A percentile compares a stretch with the other conserved stretches of the same genome.
These are phyloP conservation scores for Columba guinea DNA, from an alignment of 2,797 vertebrate species.

Conservation along the genomic window DNA sequence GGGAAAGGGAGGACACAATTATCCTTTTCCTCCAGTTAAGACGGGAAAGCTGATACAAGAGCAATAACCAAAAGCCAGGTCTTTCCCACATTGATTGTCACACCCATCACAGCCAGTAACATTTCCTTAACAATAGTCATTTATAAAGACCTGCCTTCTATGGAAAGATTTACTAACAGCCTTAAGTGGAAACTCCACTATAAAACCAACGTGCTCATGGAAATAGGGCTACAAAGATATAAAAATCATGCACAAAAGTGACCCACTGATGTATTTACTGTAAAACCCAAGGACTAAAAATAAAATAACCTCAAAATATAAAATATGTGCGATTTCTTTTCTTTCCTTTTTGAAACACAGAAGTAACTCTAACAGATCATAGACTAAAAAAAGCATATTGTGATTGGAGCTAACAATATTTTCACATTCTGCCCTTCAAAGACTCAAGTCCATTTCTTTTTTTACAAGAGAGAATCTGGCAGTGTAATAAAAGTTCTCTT, in stretches of 20 bases:
- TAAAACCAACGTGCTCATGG: slow-evolving; percentile 41
- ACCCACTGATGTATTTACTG: slow-evolving; percentile 47
- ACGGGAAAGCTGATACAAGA: slow-evolving; percentile 32
- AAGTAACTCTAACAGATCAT: slow-evolving; percentile 32
- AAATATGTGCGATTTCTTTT: not conserved
- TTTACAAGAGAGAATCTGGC: slow-evolving; percentile 67
- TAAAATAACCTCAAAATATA: slow-evolving; percentile 50
- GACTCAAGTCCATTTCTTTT: slow-evolving; percentile 45
- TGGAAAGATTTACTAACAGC: slow-evolving; percentile 67
- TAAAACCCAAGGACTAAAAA: slow-evolving; percentile 45
- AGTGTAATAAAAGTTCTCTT: slow-evolving; percentile 41
- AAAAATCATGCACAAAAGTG: slow-evolving; percentile 52
- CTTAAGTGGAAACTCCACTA: slow-evolving; percentile 56
- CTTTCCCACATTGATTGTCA: slow-evolving; percentile 62
- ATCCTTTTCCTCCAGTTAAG: not conserved
- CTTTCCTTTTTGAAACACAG: slow-evolving; percentile 21
- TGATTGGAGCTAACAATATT: slow-evolving; percentile 75
- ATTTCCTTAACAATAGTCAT: slow-evolving; percentile 39
- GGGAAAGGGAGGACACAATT: not conserved
- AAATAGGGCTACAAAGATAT: slow-evolving; percentile 42
- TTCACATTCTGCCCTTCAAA: slow-evolving; percentile 64
- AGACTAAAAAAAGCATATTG: slow-evolving; percentile 69
- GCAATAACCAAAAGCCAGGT: slow-evolving; percentile 45
- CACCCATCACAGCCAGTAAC: not conserved
- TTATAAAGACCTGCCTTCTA: slow-evolving; percentile 44